Percentiles rank a stretch among this genome's conserved stretches.
Conservation (phyloP, 2,113 vertebrate genomes). For the Hippocampus barbouri region DNA sequence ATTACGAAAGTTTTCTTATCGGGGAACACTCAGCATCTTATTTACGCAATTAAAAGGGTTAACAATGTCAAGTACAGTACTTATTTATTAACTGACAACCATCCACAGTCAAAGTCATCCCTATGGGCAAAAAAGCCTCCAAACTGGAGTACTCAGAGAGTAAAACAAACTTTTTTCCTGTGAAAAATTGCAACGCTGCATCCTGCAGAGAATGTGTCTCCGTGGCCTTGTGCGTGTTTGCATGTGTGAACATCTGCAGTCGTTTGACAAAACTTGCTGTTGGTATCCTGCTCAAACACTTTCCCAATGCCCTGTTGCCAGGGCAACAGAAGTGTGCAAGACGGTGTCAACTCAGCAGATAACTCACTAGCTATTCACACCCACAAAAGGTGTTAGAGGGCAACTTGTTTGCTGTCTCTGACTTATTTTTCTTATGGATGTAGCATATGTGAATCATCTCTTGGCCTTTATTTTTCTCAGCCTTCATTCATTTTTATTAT, state of each 20-base stretch:
- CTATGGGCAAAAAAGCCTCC: not conserved
- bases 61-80: too few species aligned
- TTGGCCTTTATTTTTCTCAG: slow-evolving; percentile 26
- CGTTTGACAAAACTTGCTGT: slow-evolving; percentile 21
- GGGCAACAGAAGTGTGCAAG: slow-evolving; percentile 16
- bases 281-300: slow-evolving; percentile 22
- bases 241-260: slow-evolving; percentile 18
- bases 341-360: slow-evolving; percentile 45
- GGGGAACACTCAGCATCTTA: too few species aligned
- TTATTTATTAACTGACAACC: not conserved
- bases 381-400: slow-evolving; percentile 39
- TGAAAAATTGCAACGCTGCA: not conserved
- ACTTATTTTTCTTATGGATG: slow-evolving; percentile 34
- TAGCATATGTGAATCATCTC: slow-evolving; percentile 46
- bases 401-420: slow-evolving; percentile 5
- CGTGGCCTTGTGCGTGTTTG: slow-evolving; percentile 12
- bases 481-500: slow-evolving; percentile 30
- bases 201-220: slow-evolving; percentile 3
- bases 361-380: slow-evolving; percentile 48
- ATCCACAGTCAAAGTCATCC: not conserved
- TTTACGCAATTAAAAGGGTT: too few species aligned
- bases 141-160: not conserved
- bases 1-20: too few species aligned
- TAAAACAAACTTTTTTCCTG: not conserved
- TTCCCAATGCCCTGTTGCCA: slow-evolving; percentile 45